Evolutionary conservation across 2,113 vertebrate species (phyloP).

Genomic region (Girardinichthys multiradiatus): DNA sequence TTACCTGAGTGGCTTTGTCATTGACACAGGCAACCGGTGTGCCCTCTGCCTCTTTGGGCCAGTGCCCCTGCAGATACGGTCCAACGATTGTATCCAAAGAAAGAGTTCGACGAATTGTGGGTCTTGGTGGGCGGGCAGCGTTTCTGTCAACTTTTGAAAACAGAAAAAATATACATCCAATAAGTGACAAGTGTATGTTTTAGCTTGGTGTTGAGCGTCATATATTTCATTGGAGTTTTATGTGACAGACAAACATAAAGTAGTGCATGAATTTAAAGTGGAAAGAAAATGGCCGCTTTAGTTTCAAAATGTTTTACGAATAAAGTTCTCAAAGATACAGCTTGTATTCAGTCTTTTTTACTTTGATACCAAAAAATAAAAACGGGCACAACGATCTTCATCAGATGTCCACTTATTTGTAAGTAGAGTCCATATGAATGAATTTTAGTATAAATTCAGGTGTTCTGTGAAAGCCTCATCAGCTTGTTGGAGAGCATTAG

Average conservation of each 20-base stretch:
- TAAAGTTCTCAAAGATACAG: too few relatives aligned
- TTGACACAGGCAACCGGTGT: conserved; percentile 76
- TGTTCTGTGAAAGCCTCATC: too few relatives aligned
- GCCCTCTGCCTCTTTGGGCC: conserved; percentile 88
- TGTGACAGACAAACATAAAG: neutral
- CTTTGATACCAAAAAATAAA: neutral
- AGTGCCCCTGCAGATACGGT: conserved; percentile 92
- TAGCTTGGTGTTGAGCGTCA: too few relatives aligned
- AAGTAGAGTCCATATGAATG: neutral
- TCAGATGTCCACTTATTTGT: too few relatives aligned
- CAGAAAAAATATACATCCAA: conserved; percentile 15
- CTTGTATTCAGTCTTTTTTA: neutral
- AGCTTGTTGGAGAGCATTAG: too few relatives aligned
- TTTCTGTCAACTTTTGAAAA: conserved; percentile 77
- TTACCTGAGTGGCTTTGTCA: conserved; percentile 96
- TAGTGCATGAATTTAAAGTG: neutral
- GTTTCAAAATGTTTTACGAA: too few relatives aligned
- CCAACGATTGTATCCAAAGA: conserved; percentile 89
- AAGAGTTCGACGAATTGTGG: conserved; percentile 85
- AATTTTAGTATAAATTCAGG: neutral
- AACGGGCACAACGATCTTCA: neutral
- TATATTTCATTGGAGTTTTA: too few relatives aligned
- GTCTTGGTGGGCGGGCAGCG: conserved; percentile 79
- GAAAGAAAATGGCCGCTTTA: too few relatives aligned
- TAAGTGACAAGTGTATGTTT: conserved; percentile 1